phyloP scores from a whole-genome alignment of 2,888 invertebrate species.

The Drosophila meridionalis region DNA sequence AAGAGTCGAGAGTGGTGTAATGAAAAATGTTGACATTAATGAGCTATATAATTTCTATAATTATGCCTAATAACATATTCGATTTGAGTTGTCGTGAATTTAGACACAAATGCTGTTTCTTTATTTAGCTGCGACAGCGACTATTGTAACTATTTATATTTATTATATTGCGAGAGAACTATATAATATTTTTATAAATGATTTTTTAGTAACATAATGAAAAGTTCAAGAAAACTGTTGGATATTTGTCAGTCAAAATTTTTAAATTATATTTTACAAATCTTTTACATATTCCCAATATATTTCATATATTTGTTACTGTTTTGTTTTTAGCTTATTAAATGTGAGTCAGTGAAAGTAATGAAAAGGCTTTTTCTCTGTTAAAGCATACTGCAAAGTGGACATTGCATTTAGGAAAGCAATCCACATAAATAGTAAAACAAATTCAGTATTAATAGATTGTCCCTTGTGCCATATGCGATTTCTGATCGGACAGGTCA shows the following conservation, averaged over 20 bases:
- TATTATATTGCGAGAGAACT: neutral
- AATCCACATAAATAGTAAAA: conserved; percentile 3
- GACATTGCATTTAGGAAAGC: conserved; percentile 17
- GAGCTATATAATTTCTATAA: neutral
- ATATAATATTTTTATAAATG: neutral
- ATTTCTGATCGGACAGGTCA: conserved; percentile 8
- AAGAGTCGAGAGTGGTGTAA: neutral
- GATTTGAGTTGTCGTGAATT: neutral
- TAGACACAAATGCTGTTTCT: neutral
- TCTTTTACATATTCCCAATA: no score
- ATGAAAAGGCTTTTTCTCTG: neutral
- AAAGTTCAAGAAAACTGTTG: no score
- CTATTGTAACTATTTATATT: neutral
- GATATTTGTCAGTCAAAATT: no score
- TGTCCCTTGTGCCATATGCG: conserved; percentile 24
- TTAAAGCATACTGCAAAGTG: neutral
- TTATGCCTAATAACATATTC: neutral
- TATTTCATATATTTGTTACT: neutral
- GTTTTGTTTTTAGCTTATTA: no score
- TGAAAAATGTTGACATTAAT: neutral
- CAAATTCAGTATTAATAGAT: conserved; percentile 7
- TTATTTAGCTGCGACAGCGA: neutral
- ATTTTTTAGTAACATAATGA: neutral
- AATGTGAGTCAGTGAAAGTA: neutral
- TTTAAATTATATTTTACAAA: no score